Conservation (phyloP, 92 coral and sea anemone genomes). For the Hydrozoanthus gracilis region DNA sequence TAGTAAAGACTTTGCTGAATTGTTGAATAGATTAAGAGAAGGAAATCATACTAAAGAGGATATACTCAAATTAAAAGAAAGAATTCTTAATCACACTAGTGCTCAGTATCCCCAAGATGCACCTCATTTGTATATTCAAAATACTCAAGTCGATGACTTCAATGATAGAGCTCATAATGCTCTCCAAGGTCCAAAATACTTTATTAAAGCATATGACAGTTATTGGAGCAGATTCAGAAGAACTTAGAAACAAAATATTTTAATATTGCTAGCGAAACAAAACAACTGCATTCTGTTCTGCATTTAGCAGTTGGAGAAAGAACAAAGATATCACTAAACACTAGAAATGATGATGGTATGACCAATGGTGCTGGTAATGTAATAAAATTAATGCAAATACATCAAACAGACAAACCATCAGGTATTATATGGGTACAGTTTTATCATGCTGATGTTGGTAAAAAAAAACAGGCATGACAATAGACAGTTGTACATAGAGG, state of each 20-base stretch:
- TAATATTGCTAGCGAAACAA: background rate
- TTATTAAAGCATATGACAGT: constrained; percentile 65
- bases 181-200: constrained; percentile 59
- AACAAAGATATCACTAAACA: constrained; percentile 40
- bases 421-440: constrained; percentile 24
- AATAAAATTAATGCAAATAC: constrained; percentile 52
- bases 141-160: constrained; percentile 54
- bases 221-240: constrained; percentile 58
- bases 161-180: constrained; percentile 53
- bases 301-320: constrained; percentile 55
- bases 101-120: constrained; percentile 61
- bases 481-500: constrained; percentile 48
- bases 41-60: constrained; percentile 64
- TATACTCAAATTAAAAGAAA: constrained; percentile 62
- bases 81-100: constrained; percentile 35
- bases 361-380: constrained; percentile 21
- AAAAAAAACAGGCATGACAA: background rate
- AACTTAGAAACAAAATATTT: constrained; percentile 56
- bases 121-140: constrained; percentile 22
- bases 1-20: constrained; percentile 12
- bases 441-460: constrained; percentile 1
- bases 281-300: constrained; percentile 59
- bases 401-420: constrained; percentile 58
- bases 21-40: background rate
- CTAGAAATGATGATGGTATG: constrained; percentile 52